A percentile compares a stretch with the other conserved stretches of the same genome.
phyloP scores from a whole-genome alignment of 2,888 invertebrate genomes.

The Dyspetes luteomarginatus region DNA sequence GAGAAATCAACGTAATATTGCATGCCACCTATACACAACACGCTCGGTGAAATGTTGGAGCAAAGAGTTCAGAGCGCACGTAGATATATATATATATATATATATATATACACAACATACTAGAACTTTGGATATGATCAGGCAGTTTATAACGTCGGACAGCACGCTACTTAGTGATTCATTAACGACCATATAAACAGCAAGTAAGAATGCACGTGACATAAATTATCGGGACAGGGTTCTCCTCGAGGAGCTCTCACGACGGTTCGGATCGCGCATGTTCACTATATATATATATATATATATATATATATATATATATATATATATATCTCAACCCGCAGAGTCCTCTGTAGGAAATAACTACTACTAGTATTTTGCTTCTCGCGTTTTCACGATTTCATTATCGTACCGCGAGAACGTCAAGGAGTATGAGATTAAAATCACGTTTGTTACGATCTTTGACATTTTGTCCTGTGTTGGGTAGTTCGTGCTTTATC shows the following conservation, averaged over 20 bases:
- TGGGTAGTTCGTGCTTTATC: background rate
- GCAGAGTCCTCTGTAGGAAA: background rate
- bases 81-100: slow-evolving; percentile 1
- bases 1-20: slow-evolving; percentile 35
- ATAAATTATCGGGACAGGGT: slow-evolving; percentile 66
- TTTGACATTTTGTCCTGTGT: slow-evolving; percentile 54
- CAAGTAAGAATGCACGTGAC: slow-evolving; percentile 66
- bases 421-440: slow-evolving; percentile 50
- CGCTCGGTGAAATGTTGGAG: slow-evolving; percentile 44
- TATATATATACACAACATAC: slow-evolving; percentile 32
- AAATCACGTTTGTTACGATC: slow-evolving; percentile 56
- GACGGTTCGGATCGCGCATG: slow-evolving; percentile 32
- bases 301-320: background rate
- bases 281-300: slow-evolving; percentile 15
- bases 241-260: slow-evolving; percentile 44
- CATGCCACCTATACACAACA: slow-evolving; percentile 50
- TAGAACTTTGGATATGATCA: slow-evolving; percentile 67
- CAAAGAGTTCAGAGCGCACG: slow-evolving; percentile 39
- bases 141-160: slow-evolving; percentile 65
- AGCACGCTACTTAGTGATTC: slow-evolving; percentile 68
- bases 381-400: slow-evolving; percentile 49
- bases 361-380: slow-evolving; percentile 17
- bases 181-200: slow-evolving; percentile 68
- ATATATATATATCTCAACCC: background rate
- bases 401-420: slow-evolving; percentile 57